Percentiles rank a stretch among this genome's conserved stretches.
These are phyloP conservation scores for Genyomyrus donnyi DNA, from an alignment of 2,113 vertebrate species.

Conservation along the genomic window DNA sequence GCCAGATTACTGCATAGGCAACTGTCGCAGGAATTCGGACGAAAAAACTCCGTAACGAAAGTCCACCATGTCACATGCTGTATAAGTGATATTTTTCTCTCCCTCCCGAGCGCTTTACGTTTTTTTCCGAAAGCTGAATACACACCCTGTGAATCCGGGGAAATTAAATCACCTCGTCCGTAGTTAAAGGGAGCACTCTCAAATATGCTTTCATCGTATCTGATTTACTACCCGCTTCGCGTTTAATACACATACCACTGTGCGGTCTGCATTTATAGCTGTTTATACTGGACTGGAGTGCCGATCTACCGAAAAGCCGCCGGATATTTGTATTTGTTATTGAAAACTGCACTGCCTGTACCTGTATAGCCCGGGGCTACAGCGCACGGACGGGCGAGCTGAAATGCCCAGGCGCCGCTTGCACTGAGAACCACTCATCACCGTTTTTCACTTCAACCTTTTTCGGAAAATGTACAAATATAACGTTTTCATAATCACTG, in stretches of 20 bases:
- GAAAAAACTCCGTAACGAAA: conserved; percentile 33
- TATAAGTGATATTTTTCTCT: background rate
- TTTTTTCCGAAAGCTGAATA: background rate
- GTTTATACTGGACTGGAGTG: background rate
- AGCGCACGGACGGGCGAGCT: background rate
- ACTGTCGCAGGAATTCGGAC: conserved; percentile 30
- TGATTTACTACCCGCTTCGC: background rate
- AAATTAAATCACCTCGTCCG: background rate
- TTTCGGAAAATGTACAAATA: background rate
- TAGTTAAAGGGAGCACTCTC: background rate
- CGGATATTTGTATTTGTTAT: conserved; percentile 8
- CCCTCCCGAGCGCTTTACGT: background rate
- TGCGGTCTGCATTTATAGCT: background rate
- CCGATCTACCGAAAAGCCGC: background rate
- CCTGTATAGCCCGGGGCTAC: background rate
- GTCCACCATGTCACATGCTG: conserved; percentile 31
- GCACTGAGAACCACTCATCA: background rate
- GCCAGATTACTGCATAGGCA: conserved; percentile 23
- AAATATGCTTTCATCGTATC: background rate
- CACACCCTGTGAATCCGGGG: background rate
- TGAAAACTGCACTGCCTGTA: background rate
- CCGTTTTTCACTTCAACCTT: background rate
- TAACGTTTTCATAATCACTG: background rate
- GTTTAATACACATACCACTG: background rate
- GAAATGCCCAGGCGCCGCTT: background rate